phyloP scores from a whole-genome alignment of 2,888 invertebrate species.

The Hydriomena furcata region DNA sequence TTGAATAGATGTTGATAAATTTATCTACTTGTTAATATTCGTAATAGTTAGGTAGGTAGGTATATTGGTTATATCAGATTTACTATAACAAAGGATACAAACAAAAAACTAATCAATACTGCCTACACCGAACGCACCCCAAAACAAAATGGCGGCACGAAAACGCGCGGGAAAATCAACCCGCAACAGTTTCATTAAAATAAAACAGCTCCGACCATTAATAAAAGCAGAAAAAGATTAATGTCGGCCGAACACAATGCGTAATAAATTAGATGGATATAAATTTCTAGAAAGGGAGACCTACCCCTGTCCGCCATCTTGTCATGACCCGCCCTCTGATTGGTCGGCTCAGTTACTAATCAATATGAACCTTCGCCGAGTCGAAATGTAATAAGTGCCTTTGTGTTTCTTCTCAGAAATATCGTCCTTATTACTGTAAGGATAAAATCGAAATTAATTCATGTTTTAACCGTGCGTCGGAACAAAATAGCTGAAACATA shows the following conservation, averaged over 20 bases:
- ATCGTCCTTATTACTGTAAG: conserved; percentile 16
- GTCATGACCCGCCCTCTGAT: conserved; percentile 53
- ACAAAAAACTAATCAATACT: conserved; percentile 31
- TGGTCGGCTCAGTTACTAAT: conserved; percentile 68
- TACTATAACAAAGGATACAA: too few species aligned
- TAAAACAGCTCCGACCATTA: conserved; percentile 75
- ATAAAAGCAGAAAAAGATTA: conserved; percentile 81
- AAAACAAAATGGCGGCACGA: conserved; percentile 64
- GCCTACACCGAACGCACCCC: conserved; percentile 13
- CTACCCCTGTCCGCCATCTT: conserved; percentile 74
- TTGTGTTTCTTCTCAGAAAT: conserved; percentile 5
- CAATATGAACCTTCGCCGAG: conserved; percentile 54
- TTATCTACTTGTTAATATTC: too few species aligned
- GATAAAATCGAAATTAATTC: conserved; percentile 15
- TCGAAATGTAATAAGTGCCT: conserved; percentile 28
- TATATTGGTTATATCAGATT: too few species aligned
- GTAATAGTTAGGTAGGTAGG: too few species aligned
- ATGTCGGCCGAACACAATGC: conserved; percentile 75
- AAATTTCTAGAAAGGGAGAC: conserved; percentile 60
- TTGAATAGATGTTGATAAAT: too few species aligned
- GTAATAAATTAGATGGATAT: conserved; percentile 80
- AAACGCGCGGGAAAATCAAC: conserved; percentile 56
- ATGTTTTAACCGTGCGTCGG: conserved; percentile 2
- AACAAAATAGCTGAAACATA: too few species aligned
- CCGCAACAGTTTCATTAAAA: conserved; percentile 73